phyloP scores from a whole-genome alignment of 2,888 invertebrate species.

The Keiferia lycopersicella region DNA sequence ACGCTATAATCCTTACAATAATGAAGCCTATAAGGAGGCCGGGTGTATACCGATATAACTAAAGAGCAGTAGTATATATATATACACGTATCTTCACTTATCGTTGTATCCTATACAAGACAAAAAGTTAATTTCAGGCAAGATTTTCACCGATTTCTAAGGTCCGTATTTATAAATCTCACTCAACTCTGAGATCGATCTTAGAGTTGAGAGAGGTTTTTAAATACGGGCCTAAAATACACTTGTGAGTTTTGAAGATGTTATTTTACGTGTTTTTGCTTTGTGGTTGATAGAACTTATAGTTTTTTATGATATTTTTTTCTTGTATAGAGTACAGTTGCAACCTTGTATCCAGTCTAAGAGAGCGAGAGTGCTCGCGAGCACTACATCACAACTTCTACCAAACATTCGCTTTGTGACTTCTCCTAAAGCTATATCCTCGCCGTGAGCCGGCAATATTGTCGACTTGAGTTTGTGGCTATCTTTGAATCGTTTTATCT shows the following conservation, averaged over 20 bases:
- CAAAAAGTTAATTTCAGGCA: neutral
- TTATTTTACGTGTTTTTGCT: no score
- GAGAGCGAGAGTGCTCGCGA: neutral
- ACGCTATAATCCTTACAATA: conserved; percentile 4
- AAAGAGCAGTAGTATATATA: neutral
- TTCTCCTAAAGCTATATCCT: neutral
- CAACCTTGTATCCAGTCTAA: neutral
- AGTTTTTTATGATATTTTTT: no score
- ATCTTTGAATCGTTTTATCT: neutral
- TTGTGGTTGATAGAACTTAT: no score
- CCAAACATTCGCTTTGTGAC: neutral
- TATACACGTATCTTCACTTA: neutral
- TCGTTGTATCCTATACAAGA: neutral
- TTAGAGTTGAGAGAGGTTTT: no score
- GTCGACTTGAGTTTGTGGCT: neutral
- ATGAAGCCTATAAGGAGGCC: neutral
- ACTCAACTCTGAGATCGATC: no score
- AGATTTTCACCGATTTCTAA: no score
- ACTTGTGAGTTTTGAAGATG: no score
- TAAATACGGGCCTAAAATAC: no score
- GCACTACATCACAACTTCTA: conserved; percentile 13
- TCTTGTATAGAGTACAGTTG: neutral
- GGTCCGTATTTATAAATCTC: no score
- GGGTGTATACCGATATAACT: neutral
- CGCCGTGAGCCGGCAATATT: neutral